Evolutionary conservation across 2,888 invertebrate species (phyloP).

Genomic region (Eupithecia insigniata): DNA sequence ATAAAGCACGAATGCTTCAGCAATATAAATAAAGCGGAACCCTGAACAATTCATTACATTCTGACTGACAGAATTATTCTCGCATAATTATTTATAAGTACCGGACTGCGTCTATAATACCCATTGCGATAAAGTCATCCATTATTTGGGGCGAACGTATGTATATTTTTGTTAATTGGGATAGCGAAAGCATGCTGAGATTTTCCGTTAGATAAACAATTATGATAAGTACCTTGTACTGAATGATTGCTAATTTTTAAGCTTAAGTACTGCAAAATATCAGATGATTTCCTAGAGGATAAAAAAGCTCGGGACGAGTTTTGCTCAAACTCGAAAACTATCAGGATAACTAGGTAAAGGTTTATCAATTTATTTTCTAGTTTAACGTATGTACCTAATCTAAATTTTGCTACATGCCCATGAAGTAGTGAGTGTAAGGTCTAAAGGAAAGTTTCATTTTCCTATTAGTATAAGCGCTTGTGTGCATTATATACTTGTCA

Average conservation of each 20-base stretch:
- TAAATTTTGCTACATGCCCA: no score
- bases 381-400: no score
- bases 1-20: slow-evolving; percentile 38
- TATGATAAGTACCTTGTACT: not conserved
- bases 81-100: slow-evolving; percentile 64
- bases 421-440: no score
- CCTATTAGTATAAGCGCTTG: not conserved
- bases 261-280: no score
- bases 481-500: not conserved
- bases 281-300: no score
- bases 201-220: not conserved
- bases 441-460: not conserved
- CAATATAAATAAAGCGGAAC: slow-evolving; percentile 52
- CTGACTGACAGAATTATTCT: slow-evolving; percentile 43
- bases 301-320: no score
- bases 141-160: slow-evolving; percentile 37
- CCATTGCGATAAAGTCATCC: slow-evolving; percentile 35
- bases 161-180: slow-evolving; percentile 33
- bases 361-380: no score
- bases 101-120: slow-evolving; percentile 49
- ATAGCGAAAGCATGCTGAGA: slow-evolving; percentile 13
- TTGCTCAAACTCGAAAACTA: no score
- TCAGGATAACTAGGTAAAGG: no score
- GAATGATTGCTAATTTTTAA: not conserved
- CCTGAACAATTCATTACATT: slow-evolving; percentile 61